Evolutionary conservation across 2,797 vertebrate genomes (phyloP).

Genomic region (Pangasius larnaudii): DNA sequence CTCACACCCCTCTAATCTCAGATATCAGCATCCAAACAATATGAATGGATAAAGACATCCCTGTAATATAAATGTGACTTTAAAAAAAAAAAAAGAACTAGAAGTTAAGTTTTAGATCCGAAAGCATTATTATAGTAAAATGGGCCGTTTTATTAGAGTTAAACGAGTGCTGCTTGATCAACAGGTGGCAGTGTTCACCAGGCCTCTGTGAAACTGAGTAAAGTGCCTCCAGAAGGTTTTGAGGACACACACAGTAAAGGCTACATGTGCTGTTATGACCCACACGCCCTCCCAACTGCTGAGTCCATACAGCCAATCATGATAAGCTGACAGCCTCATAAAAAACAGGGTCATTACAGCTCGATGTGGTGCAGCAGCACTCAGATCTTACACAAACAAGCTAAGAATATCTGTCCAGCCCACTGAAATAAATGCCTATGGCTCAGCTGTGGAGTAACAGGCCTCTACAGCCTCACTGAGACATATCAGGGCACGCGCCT

Average conservation of each 20-base stretch:
- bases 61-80: neutral
- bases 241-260: constrained; percentile 25
- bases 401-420: constrained; percentile 71
- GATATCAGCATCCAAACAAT: neutral
- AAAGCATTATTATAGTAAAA: neutral
- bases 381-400: constrained; percentile 75
- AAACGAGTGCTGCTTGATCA: constrained; percentile 53
- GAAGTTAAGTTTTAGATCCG: neutral
- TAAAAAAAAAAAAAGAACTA: neutral
- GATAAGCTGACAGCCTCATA: constrained; percentile 66
- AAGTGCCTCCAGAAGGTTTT: neutral
- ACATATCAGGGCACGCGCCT: constrained; percentile 51
- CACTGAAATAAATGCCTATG: constrained; percentile 69
- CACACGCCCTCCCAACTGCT: constrained; percentile 3
- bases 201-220: neutral
- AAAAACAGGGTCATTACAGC: constrained; percentile 72
- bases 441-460: constrained; percentile 39
- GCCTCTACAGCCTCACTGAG: constrained; percentile 45
- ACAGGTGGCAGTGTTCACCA: constrained; percentile 73
- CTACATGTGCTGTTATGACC: constrained; percentile 28
- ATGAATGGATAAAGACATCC: neutral
- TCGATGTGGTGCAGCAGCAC: constrained; percentile 61
- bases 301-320: constrained; percentile 19
- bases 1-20: neutral
- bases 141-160: neutral